Conservation (phyloP, 2,113 vertebrate genomes). For the Phaethon lepturus region DNA sequence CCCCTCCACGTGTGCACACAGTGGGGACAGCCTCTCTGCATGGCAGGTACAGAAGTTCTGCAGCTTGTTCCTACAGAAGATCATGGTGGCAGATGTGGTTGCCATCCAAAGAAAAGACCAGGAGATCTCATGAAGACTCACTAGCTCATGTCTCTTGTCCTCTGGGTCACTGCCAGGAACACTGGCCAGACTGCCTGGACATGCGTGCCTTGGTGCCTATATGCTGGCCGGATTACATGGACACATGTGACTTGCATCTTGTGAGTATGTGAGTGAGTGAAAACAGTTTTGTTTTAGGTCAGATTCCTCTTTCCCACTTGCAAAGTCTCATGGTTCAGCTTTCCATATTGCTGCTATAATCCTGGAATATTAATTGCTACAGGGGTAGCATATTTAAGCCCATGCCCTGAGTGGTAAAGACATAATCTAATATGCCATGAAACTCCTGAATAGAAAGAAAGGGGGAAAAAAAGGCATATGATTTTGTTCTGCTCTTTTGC, state of each 20-base stretch:
- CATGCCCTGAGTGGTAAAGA: not conserved
- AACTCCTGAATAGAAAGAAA: not conserved
- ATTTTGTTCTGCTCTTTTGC: not conserved
- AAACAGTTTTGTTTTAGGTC: not conserved
- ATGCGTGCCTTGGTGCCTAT: accelerated
- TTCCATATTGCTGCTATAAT: not conserved
- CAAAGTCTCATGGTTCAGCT: not conserved
- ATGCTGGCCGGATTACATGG: accelerated
- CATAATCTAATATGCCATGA: not conserved
- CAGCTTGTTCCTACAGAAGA: not conserved
- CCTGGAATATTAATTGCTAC: not conserved
- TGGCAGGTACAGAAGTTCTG: not conserved
- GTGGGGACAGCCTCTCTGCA: not conserved
- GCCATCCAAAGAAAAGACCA: not conserved
- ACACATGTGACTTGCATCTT: not conserved
- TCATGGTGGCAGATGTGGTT: accelerated
- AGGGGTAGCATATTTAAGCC: not conserved
- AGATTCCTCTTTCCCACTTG: not conserved
- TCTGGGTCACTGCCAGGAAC: not conserved
- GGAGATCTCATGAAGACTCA: not conserved
- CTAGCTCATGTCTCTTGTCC: not conserved
- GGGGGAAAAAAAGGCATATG: not conserved
- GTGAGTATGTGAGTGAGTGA: not conserved
- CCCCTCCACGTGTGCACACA: accelerated
- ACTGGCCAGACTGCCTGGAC: not conserved